Base-by-base conservation (phyloP, 2,113 vertebrate genomes). In the Alouatta palliata region DNA sequence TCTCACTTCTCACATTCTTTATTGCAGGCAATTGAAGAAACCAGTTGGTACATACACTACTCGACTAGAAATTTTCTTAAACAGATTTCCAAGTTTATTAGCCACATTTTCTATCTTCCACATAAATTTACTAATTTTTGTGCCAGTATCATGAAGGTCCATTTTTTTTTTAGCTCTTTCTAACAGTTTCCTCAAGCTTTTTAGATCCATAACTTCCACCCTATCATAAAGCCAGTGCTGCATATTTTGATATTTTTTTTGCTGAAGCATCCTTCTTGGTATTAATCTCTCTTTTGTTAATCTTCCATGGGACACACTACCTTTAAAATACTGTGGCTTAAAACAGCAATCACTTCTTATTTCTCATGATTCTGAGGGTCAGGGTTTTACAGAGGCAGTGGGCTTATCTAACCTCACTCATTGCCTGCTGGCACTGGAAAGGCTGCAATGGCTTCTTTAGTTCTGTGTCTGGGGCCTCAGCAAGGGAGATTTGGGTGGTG, bases 401-500 rank as follows among this genome's bases (percentile, higher is more conserved):
- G 4, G 16, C 3, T 75, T 40, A 8, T 23, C 12, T 27, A 0
- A 19, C 13, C 0, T 21, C 13, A 1, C 27, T 5, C 23, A 12
- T 32, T 19, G 47, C 17, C 35, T 90, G n/a, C 3, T 10, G 30
- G n/a, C 7, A 2, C n/a, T 47, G 8, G 20, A 8, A 40, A 30
- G 4, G 35, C 7, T 23, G 0, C 6, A n/a, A 8, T 35, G 13
- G 56, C 1, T n/a, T 16, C 13, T 30, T 30, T 27, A 25, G 21
- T 37, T 17, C 27, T 58, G n/a, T 14, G 32, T 23, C 45, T 35
- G 75, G 1, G 9, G 10, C 19, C 47, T 73, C 10, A 1, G 2
- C 8, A 3, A 37, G 23, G 19, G 80, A 47, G 16, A 1, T 12
- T 8, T 3, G 9, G 14, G 45, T 5, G 13, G 23, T 47, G 6